Conservation (phyloP, 2,113 vertebrate genomes). For the Zosterops borbonicus region DNA sequence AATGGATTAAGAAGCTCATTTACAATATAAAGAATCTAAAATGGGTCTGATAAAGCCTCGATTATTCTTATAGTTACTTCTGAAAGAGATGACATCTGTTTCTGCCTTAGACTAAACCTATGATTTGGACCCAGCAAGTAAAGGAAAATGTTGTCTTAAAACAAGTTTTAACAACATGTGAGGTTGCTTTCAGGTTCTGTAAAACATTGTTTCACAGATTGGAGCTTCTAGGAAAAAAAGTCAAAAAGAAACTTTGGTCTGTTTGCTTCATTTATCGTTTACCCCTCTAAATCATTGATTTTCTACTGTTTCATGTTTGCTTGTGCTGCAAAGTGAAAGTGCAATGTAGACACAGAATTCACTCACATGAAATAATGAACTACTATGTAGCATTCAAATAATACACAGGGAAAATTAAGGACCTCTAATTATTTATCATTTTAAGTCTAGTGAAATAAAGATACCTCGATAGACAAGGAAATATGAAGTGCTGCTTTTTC, state of each 20-base stretch:
- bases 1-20: constrained; percentile 51
- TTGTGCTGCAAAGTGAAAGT: background rate
- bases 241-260: fast-evolving
- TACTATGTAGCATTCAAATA: background rate
- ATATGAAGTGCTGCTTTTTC: background rate
- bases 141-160: background rate
- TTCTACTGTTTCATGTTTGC: background rate
- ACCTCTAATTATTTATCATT: background rate
- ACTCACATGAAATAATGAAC: background rate
- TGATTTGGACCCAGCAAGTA: background rate
- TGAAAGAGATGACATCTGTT: constrained; percentile 31
- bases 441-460: background rate
- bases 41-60: constrained; percentile 6
- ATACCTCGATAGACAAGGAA: background rate
- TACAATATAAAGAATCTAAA: constrained; percentile 48
- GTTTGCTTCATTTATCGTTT: background rate
- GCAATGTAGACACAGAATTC: background rate
- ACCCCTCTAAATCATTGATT: background rate
- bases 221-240: background rate
- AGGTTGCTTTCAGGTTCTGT: background rate
- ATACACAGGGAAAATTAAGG: background rate
- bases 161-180: background rate
- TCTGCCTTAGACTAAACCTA: background rate
- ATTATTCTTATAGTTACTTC: background rate
- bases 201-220: background rate